phyloP scores from a whole-genome alignment of 2,888 invertebrate species.

The Bellardia pandia region DNA sequence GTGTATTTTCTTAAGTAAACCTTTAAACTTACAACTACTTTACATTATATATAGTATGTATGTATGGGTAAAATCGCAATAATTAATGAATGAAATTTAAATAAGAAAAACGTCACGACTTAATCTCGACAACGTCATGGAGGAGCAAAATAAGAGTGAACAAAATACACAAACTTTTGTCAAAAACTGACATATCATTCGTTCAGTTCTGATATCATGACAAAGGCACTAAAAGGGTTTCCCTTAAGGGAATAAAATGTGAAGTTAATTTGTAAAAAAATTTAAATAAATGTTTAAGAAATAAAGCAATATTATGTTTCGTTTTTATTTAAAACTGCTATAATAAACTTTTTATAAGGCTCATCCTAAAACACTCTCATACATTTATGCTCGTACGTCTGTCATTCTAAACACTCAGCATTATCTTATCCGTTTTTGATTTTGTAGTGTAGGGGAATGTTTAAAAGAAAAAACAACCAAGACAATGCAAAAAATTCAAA shows the following conservation, averaged over 20 bases:
- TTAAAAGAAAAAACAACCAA: background rate
- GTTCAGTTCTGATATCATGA: background rate
- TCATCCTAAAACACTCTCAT: background rate
- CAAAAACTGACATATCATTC: constrained; percentile 48
- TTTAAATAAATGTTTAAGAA: background rate
- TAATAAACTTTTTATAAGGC: background rate
- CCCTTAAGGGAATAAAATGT: background rate
- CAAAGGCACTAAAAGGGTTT: background rate
- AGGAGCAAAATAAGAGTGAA: background rate
- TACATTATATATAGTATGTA: background rate
- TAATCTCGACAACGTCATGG: constrained; percentile 1
- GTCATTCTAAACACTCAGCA: constrained; percentile 22
- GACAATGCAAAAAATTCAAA: constrained; percentile 22
- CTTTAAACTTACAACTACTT: constrained; percentile 54
- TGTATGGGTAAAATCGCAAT: constrained; percentile 24
- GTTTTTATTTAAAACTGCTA: too few species aligned
- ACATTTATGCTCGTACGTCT: background rate
- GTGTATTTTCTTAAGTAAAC: constrained; percentile 13
- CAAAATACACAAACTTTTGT: constrained; percentile 18
- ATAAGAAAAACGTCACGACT: constrained; percentile 39
- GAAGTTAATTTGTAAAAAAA: too few species aligned
- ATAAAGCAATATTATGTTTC: background rate
- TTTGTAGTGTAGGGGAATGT: constrained; percentile 21
- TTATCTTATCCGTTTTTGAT: background rate
- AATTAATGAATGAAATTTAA: constrained; percentile 52